Conservation (phyloP, 1,140 invertebrate genomes). For the Saxidomus purpurata region DNA sequence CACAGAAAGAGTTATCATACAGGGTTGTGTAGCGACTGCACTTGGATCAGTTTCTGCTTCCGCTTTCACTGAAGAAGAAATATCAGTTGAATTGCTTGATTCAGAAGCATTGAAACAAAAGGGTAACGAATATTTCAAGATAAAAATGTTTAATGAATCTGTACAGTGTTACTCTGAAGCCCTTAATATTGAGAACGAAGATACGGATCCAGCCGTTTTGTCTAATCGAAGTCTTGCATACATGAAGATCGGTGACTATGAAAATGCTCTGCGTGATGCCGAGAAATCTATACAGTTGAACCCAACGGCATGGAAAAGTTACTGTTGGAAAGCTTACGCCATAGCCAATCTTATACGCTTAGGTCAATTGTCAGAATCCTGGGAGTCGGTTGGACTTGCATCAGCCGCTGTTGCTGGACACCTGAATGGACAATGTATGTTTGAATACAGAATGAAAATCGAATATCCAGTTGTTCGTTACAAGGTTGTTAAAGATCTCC, state of each 20-base stretch:
- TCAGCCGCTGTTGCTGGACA: conserved; percentile 24
- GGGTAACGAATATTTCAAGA: no score
- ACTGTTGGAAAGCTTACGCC: conserved; percentile 31
- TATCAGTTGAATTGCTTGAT: no score
- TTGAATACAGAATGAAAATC: no score
- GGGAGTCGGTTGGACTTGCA: conserved; percentile 26
- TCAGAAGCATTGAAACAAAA: no score
- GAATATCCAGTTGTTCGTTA: not conserved
- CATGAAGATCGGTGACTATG: not conserved
- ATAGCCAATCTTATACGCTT: not conserved
- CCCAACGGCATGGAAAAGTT: not conserved
- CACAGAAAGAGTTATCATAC: not conserved
- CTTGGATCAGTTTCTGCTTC: no score
- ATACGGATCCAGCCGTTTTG: not conserved
- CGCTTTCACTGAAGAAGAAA: no score
- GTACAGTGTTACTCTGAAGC: conserved; percentile 25
- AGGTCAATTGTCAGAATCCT: not conserved
- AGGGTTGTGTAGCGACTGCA: not conserved
- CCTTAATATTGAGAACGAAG: not conserved
- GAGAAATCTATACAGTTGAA: conserved; percentile 7
- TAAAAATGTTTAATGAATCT: no score
- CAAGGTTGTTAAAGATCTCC: not conserved
- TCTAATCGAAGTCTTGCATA: conserved; percentile 38
- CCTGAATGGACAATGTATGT: not conserved
- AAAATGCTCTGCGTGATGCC: conserved; percentile 24